Evolutionary conservation across 2,888 invertebrate genomes (phyloP), one percentile per base, ranked within the genome.

Genomic region (Rutpela maculata): DNA sequence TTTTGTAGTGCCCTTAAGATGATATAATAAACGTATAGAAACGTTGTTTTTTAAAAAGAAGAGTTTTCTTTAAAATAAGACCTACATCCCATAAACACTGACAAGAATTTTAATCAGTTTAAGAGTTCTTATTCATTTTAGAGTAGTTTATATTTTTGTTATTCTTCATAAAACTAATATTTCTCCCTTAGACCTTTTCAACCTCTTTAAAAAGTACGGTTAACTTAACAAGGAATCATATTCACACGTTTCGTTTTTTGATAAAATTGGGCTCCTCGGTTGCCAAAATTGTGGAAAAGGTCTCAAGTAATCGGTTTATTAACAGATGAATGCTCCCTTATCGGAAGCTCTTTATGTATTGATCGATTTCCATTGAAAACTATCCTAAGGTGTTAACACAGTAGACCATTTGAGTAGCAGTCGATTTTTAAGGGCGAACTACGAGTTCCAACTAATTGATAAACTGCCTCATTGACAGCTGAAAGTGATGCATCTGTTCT

Each of bases 401-500:
- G 76, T 73, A 67, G 80, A 73, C 78, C 79, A 78, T 65, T 74
- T 22, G 17, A 74, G 69, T 67, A 19, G 43, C 26, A 35, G 18
- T 19, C 50, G 43, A 55, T 17, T 43, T 31, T 59, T 50, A 72
- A 19, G 57, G 60, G 22, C 6, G n/a, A 35, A 70, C 7, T 17
- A 2, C 60, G 70, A 22, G 60, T 22, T 67, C 43, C 19, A 78
- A 68, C 71, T 69, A 78, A 76, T 75, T 84, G 86, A 77, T 69
- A 80, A 68, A 81, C 85, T 84, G 74, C 76, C 79, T 81, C 86
- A 88, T 88, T 88, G 88, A 88, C 88, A 88, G 88, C 87, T 88
- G 88, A 86, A 75, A 86, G 86, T 87, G 88, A 88, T 86, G 86
- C 88, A 88, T 88, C 87, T 88, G 88, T 87, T 87, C 83, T 85